Evolutionary conservation across 2,797 vertebrate species (phyloP).

Genomic region (Perodicticus potto): DNA sequence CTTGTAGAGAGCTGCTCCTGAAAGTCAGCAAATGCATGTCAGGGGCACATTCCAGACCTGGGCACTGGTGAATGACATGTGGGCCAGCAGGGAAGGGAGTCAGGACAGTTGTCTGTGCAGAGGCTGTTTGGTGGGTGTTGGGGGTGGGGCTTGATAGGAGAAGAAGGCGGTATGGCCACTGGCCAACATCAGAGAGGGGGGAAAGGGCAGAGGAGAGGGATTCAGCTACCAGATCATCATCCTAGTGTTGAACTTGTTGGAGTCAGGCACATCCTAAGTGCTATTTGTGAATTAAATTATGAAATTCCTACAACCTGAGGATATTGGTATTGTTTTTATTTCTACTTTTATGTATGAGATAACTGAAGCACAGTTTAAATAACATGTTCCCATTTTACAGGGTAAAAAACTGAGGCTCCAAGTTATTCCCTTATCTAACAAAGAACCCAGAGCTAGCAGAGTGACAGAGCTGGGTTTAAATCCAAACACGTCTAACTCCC

Average conservation of each 20-base stretch:
- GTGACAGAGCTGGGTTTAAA: neutral
- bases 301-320: neutral
- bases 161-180: rapidly evolving
- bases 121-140: too few species aligned
- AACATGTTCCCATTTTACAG: neutral
- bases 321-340: neutral
- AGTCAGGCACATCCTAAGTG: rapidly evolving
- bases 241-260: rapidly evolving
- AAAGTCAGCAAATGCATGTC: neutral
- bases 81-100: neutral
- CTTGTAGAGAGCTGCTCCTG: neutral
- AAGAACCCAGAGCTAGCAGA: neutral
- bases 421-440: neutral
- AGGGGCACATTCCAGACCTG: neutral
- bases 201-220: neutral
- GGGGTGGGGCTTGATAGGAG: too few species aligned
- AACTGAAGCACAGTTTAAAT: neutral
- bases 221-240: neutral
- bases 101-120: neutral
- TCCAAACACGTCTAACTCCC: neutral
- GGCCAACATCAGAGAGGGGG: neutral
- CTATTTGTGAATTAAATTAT: neutral
- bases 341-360: neutral
- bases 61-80: too few species aligned
- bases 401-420: neutral